phyloP scores from a whole-genome alignment of 2,113 vertebrate genomes.

The Tetrax tetrax region DNA sequence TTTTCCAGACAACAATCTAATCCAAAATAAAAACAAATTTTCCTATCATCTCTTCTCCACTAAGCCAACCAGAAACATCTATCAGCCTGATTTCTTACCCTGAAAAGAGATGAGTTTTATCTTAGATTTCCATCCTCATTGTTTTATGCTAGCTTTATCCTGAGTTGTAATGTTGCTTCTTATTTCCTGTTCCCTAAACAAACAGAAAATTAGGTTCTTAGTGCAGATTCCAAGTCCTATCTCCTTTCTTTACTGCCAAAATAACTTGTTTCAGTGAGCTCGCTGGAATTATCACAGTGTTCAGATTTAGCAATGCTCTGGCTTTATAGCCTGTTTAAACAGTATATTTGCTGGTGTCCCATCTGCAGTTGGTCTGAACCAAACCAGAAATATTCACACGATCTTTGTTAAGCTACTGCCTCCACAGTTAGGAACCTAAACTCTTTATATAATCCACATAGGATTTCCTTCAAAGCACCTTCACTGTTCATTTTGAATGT shows the following conservation, averaged over 20 bases:
- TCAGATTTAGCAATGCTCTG: constrained; percentile 5
- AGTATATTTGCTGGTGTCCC: background rate
- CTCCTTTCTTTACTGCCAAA: constrained; percentile 4
- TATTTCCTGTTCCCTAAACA: constrained; percentile 2
- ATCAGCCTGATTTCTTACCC: background rate
- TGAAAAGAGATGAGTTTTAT: background rate
- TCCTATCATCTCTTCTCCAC: background rate
- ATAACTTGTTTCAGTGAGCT: background rate
- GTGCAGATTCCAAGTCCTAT: background rate
- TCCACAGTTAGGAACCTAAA: background rate
- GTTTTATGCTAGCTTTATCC: background rate
- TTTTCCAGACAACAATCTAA: background rate
- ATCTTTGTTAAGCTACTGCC: background rate
- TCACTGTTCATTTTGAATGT: background rate
- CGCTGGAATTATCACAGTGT: background rate
- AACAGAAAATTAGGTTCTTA: constrained; percentile 7
- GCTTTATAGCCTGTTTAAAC: background rate
- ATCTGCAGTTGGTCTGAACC: constrained; percentile 5
- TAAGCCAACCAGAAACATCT: background rate
- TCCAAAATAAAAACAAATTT: background rate
- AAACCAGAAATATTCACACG: background rate
- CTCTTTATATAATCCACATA: background rate
- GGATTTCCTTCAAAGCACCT: background rate
- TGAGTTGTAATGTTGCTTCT: background rate
- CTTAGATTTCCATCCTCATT: background rate